Base-by-base conservation (phyloP, 2,113 vertebrate genomes). In the Passer montanus region DNA sequence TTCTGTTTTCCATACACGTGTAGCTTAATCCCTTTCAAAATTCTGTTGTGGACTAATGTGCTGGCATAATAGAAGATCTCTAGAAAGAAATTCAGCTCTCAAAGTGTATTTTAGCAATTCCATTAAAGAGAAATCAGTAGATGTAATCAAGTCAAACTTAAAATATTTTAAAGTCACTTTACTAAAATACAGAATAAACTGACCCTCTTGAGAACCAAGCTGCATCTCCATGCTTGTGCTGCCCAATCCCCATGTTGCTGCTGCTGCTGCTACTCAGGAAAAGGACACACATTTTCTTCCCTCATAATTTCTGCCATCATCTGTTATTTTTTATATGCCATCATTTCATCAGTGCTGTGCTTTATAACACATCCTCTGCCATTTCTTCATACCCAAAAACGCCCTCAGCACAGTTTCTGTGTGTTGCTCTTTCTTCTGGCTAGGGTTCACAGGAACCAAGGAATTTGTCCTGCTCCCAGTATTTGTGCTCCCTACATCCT, bases 371-470 rank as follows among this genome's bases (percentile, higher is more conserved):
- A 14, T 69, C 8, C 17, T 30, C 10, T 92, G 49, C 17, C 9
- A 4, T 15, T 69, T 60, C 49, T 39, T 52, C 4, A 4, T 7
- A 10, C 9, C 27, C 10, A 10, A 13, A n/a, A 37, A 5, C 21
- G 12, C 37, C 6, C 62, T 58, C 41, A 21, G 37, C 7, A 6
- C 27, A 35, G 37, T 24, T 76, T 18, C 35, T 39, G 63, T 24
- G 27, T 15, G 1, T 55, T 33, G 39, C 20, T 59, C 9, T 19
- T 35, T 28, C 44, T 73, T 28, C 90, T 73, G 58, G 3, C 10
- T 9, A 1, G 0, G 2, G 13, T 28, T 63, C 37, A 28, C 15
- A 46, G 80, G 52, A 46, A 1, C 39, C 15, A 7, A 53, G 14
- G 39, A 19, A 13, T 35, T 33, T 60, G 35, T 55, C 75, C 56